Percentiles rank a stretch among this genome's conserved stretches.
phyloP scores from a whole-genome alignment of 2,888 invertebrate species.

The Xanthia icteritia region DNA sequence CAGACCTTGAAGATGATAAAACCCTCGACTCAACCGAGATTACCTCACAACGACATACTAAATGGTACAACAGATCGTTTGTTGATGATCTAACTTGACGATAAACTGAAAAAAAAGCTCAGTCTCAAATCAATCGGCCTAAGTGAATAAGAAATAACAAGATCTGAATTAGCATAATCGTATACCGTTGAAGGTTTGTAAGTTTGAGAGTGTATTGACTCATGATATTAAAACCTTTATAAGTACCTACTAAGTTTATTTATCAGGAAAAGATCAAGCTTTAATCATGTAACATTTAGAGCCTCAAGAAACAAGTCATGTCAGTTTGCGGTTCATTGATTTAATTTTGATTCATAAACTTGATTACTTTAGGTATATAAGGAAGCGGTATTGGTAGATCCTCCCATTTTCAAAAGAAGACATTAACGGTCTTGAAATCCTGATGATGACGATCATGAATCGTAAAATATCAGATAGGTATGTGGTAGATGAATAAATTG shows the following conservation, averaged over 20 bases:
- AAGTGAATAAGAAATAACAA: conserved; percentile 18
- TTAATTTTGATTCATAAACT: background rate
- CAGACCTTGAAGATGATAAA: conserved; percentile 65
- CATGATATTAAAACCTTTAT: background rate
- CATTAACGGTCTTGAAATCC: conserved; percentile 13
- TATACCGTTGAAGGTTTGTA: background rate
- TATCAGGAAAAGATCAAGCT: background rate
- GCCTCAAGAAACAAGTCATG: background rate
- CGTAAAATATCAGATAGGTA: conserved; percentile 5
- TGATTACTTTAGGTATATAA: background rate
- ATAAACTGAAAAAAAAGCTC: conserved; percentile 52
- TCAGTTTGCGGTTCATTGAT: background rate
- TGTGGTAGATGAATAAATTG: conserved; percentile 23
- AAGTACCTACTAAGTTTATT: background rate
- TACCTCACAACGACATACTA: conserved; percentile 44
- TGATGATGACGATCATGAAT: conserved; percentile 15
- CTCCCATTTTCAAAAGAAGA: conserved; percentile 17
- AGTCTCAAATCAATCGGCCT: background rate
- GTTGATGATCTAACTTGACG: conserved; percentile 40
- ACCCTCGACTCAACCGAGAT: conserved; percentile 53
- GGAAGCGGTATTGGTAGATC: background rate
- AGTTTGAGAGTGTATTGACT: conserved; percentile 17
- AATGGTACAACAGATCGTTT: conserved; percentile 47
- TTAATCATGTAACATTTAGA: background rate
- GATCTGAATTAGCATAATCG: conserved; percentile 27